Conservation (phyloP, 2,113 vertebrate genomes). For the Perca flavescens region DNA sequence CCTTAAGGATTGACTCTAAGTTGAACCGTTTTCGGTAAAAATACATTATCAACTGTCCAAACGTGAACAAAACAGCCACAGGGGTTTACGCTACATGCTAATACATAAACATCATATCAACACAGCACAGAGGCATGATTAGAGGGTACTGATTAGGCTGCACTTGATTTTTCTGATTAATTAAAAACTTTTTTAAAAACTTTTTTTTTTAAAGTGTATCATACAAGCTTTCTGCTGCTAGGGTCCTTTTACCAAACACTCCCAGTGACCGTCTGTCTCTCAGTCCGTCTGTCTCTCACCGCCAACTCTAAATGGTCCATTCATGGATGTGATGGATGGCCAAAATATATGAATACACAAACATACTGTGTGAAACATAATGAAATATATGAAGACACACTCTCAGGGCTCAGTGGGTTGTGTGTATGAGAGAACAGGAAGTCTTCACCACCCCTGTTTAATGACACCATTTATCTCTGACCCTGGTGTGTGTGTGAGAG, state of each 20-base stretch:
- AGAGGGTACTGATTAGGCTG: slow-evolving; percentile 33
- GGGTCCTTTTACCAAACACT: slow-evolving; percentile 33
- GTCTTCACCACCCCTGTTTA: slow-evolving; percentile 52
- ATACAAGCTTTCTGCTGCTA: slow-evolving; percentile 28
- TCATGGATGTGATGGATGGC: slow-evolving; percentile 63
- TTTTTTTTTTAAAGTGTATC: slow-evolving; percentile 3
- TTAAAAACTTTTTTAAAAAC: slow-evolving; percentile 43
- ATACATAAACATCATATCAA: slow-evolving; percentile 40
- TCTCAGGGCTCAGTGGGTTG: slow-evolving; percentile 25
- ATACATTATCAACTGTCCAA: slow-evolving; percentile 13
- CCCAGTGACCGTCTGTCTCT: slow-evolving; percentile 13
- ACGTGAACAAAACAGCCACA: slow-evolving; percentile 24
- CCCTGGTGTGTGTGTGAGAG: slow-evolving; percentile 8
- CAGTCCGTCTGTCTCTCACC: slow-evolving; percentile 37
- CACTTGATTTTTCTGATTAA: slow-evolving; percentile 9
- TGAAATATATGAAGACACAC: slow-evolving; percentile 36
- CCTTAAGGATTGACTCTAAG: slow-evolving; percentile 11
- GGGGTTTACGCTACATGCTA: slow-evolving; percentile 51
- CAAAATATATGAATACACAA: slow-evolving; percentile 43
- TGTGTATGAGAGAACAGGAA: slow-evolving; percentile 45
- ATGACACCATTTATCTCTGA: slow-evolving; percentile 69
- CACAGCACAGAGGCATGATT: slow-evolving; percentile 2
- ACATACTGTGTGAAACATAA: slow-evolving; percentile 25
- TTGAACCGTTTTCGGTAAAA: slow-evolving; percentile 14
- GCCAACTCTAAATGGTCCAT: slow-evolving; percentile 57